Evolutionary conservation across 2,797 vertebrate species (phyloP), one percentile per base, ranked within the genome.

Genomic region (Molothrus aeneus): DNA sequence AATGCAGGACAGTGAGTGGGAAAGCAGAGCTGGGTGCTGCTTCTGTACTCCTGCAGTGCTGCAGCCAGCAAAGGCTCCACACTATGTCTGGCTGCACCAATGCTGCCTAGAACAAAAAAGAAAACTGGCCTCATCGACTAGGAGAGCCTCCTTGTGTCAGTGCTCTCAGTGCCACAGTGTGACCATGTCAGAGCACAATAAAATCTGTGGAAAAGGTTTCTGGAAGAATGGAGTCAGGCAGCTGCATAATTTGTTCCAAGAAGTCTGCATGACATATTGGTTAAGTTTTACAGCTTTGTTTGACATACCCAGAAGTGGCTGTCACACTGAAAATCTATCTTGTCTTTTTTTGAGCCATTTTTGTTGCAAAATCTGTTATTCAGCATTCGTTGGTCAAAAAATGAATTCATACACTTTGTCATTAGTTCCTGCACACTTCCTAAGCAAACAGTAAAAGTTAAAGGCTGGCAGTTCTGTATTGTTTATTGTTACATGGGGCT

Each of bases 361-460:
- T 90, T 84, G 50, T 64, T 71, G 86, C 57, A 93, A 56, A 86
- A 88, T 93, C 89, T 94, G 47, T 74, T 87, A 61, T 65, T 90
- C 69, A 45, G 54, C 36, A 60, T 60, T 38, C 0, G 0, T 42
- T 88, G 61, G 63, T 83, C 24, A 66, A 68, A 78, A 95, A 48
- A 26, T 5, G 11, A 80, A 90, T 64, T 36, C 18, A 69, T 66
- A 36, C 0, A 2, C n/a, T 78, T 91, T 88, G 24, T 45, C 71
- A 70, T 90, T 48, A 80, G 54, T n/a, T 93, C 59, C 63, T 0
- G 0, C 66, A 79, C 32, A 18, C 32, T 96, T 86, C 63, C 61
- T 78, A 81, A 93, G 81, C 75, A 88, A 94, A 94, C 32, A 89
- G 78, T 28, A 91, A 38, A 85, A 88, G 59, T 65, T 88, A 53